Evolutionary conservation across 2,888 invertebrate genomes (phyloP).

Genomic region (Eupithecia exiguata): DNA sequence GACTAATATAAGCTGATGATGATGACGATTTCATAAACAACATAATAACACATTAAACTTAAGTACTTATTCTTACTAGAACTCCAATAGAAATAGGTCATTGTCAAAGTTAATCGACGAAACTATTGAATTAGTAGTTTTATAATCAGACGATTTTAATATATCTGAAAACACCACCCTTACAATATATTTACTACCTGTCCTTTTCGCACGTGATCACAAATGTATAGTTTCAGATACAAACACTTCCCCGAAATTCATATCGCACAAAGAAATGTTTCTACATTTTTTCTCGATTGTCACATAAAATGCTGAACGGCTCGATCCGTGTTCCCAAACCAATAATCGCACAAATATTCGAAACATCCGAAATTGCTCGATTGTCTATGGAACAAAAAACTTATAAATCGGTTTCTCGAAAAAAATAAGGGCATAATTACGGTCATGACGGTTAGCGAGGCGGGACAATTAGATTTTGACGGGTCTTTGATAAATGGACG

Average conservation of each 20-base stretch:
- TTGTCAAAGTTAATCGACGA: too few species aligned
- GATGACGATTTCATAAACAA: too few species aligned
- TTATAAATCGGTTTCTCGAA: slow-evolving; percentile 73
- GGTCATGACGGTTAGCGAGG: slow-evolving; percentile 80
- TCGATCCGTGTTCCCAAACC: not conserved
- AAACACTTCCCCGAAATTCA: not conserved
- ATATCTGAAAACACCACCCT: not conserved
- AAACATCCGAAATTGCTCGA: slow-evolving; percentile 71
- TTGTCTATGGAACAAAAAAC: slow-evolving; percentile 65
- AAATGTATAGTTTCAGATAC: not conserved
- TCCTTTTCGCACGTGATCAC: too few species aligned
- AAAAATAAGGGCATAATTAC: slow-evolving; percentile 81
- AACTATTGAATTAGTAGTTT: too few species aligned
- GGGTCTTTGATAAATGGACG: slow-evolving; percentile 80
- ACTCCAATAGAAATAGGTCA: too few species aligned
- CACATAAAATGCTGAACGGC: not conserved
- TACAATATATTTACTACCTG: not conserved
- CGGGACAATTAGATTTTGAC: slow-evolving; percentile 84
- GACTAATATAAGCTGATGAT: too few species aligned
- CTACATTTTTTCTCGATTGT: not conserved
- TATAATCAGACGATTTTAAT: not conserved
- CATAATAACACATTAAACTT: too few species aligned
- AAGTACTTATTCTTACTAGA: too few species aligned
- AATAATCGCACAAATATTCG: slow-evolving; percentile 64
- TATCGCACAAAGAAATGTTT: not conserved